A percentile compares a stretch with the other conserved stretches of the same genome.
phyloP scores from a whole-genome alignment of 2,888 invertebrate species.

The Stenodema calcarata region DNA sequence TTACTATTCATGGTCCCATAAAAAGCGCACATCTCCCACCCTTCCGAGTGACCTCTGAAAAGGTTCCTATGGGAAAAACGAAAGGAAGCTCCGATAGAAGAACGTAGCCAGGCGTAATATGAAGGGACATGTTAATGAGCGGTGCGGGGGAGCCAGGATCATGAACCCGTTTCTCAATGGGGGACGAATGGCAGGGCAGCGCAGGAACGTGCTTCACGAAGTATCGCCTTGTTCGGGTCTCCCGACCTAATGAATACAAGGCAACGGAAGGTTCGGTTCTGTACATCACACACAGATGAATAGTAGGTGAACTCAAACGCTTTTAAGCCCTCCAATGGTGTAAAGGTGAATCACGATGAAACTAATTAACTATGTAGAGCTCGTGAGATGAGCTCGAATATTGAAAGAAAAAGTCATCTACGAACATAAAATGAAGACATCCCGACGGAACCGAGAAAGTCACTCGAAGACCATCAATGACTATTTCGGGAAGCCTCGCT shows the following conservation, averaged over 20 bases:
- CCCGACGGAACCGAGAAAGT: neutral
- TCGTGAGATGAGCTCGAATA: conserved; percentile 11
- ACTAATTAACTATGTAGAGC: neutral
- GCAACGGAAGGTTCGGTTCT: neutral
- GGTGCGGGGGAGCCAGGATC: conserved; percentile 10
- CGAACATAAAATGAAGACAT: neutral
- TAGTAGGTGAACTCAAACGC: conserved; percentile 3
- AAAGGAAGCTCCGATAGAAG: neutral
- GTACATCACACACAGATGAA: conserved; percentile 10
- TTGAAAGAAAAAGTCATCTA: neutral
- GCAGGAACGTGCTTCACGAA: conserved; percentile 41
- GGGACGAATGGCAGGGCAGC: neutral
- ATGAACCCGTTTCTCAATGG: conserved; percentile 36
- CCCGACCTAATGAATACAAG: conserved; percentile 11
- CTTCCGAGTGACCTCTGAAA: neutral
- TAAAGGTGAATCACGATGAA: conserved; percentile 25
- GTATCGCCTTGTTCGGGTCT: conserved; percentile 25
- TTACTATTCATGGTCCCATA: neutral
- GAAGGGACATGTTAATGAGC: conserved; percentile 42
- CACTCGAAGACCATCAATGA: neutral
- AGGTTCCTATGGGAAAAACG: neutral
- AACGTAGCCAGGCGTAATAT: conserved; percentile 8
- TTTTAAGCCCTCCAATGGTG: neutral
- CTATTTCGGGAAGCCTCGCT: neutral
- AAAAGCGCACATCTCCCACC: neutral